Percentiles rank a stretch among this genome's conserved stretches.
Evolutionary conservation across 2,888 invertebrate genomes (phyloP).

Genomic region (Boloria euphrosyne): DNA sequence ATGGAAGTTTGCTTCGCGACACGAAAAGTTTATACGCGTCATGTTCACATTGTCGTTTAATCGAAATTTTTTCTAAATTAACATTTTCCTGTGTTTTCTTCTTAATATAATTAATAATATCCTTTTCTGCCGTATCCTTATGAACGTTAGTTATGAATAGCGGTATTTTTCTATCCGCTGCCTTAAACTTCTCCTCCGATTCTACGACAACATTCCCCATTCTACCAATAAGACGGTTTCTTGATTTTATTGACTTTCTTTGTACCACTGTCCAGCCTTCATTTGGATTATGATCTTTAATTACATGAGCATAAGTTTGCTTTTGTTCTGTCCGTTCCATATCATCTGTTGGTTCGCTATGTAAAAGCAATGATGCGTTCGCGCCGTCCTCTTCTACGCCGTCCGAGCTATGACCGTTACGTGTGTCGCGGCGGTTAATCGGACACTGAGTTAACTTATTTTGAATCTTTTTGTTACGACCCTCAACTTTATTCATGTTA

Average conservation of each 20-base stretch:
- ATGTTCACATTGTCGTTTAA: conserved; percentile 22
- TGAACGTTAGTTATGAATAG: conserved; percentile 44
- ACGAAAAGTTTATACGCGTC: conserved; percentile 27
- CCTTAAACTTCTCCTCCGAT: conserved; percentile 36
- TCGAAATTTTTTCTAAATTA: conserved; percentile 27
- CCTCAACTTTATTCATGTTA: conserved; percentile 7
- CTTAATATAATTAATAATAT: conserved; percentile 40
- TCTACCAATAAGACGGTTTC: conserved; percentile 32
- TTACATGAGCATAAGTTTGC: too few relatives aligned
- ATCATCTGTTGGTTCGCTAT: too few relatives aligned
- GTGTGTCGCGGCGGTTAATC: background rate
- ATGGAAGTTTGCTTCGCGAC: conserved; percentile 35
- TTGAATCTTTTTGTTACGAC: conserved; percentile 7
- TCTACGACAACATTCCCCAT: conserved; percentile 25
- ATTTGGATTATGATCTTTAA: background rate
- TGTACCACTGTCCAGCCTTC: conserved; percentile 11
- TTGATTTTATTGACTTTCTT: background rate
- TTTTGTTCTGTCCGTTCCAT: too few relatives aligned
- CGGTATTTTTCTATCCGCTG: conserved; percentile 39
- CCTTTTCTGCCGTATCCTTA: conserved; percentile 34
- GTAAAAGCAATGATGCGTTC: too few relatives aligned
- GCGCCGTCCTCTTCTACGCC: background rate
- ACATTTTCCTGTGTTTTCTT: conserved; percentile 37
- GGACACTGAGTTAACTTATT: conserved; percentile 13
- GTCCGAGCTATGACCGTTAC: background rate